Conservation (phyloP, 1,140 invertebrate genomes). For the Geopemphigus sp. region DNA sequence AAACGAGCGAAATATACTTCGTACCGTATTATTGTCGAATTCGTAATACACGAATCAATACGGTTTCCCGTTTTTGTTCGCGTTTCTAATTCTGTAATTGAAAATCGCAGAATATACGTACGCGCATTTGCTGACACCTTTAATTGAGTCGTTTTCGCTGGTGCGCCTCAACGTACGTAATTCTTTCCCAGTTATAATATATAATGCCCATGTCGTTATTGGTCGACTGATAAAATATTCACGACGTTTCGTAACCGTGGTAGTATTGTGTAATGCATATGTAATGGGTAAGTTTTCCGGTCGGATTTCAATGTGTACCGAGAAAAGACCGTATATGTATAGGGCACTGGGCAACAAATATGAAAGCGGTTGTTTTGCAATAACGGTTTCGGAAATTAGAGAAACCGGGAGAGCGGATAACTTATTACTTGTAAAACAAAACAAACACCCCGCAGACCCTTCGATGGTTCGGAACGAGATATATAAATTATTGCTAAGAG, state of each 20-base stretch:
- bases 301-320: slow-evolving; percentile 27
- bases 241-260: not conserved
- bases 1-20: too few relatives aligned
- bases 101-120: not conserved
- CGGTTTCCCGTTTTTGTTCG: not conserved
- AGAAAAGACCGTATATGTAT: not conserved
- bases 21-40: not conserved
- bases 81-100: not conserved
- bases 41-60: not conserved
- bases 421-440: not conserved
- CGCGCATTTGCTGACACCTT: not conserved
- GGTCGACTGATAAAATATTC: slow-evolving; percentile 34
- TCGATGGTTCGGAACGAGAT: not conserved
- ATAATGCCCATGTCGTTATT: not conserved
- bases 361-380: slow-evolving; percentile 18
- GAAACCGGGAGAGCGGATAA: slow-evolving; percentile 1
- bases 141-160: not conserved
- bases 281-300: slow-evolving; percentile 24
- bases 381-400: slow-evolving; percentile 35
- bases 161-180: too few relatives aligned
- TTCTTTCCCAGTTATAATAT: too few relatives aligned
- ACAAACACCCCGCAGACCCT: not conserved
- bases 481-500: slow-evolving; percentile 17
- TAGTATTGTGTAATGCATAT: slow-evolving; percentile 20
- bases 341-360: not conserved